Evolutionary conservation across 2,888 invertebrate species (phyloP), one percentile per base, ranked within the genome.

Genomic region (Chrysomela aeneicollis): DNA sequence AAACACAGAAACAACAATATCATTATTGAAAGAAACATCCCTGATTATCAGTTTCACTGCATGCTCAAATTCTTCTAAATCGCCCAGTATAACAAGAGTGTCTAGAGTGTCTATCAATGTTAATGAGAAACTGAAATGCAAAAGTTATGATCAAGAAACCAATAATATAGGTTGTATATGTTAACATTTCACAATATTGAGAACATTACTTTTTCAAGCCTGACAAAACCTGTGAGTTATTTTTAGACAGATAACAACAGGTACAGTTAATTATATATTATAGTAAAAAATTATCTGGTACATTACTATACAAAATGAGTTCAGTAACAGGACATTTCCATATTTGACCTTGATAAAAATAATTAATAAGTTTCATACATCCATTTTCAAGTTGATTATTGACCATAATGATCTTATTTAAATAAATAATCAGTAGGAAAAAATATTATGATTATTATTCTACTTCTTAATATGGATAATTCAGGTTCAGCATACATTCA

Each of bases 1-100:
- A 83, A 99, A 99, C 3, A 99, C 95, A 0, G 98, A 98, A 8
- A 99, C 98, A 59, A 96, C 89, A 66, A 98, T 90, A 83, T 99
- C 97, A 72, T 89, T 92, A 81, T 99, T 96, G 82, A 99, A 98
- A 60, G 88, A 89, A 6, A 98, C 95, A 81, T 95, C 92, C 64
- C 87, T 87, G 68, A 97, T 91, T 47, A 98, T 90, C 67, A 94
- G 85, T 82, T 91, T 90, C 3, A 97, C 92, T 21, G 96, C 96
- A 73, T 88, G 88, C 81, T 96, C 98, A 85, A 99, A 99, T 85
- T 98, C 97, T 55, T 92, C 90, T 77, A 97, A 88, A 82, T 97
- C 96, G 3, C 97, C 97, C 72, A 99, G 84, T 53, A 97, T 87
- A 61, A 94, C 96, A 71, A 98, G 83, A 0, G 97, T 96, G 81